Evolutionary conservation across 2,888 invertebrate species (phyloP).

Genomic region (Drosophila neonasuta): DNA sequence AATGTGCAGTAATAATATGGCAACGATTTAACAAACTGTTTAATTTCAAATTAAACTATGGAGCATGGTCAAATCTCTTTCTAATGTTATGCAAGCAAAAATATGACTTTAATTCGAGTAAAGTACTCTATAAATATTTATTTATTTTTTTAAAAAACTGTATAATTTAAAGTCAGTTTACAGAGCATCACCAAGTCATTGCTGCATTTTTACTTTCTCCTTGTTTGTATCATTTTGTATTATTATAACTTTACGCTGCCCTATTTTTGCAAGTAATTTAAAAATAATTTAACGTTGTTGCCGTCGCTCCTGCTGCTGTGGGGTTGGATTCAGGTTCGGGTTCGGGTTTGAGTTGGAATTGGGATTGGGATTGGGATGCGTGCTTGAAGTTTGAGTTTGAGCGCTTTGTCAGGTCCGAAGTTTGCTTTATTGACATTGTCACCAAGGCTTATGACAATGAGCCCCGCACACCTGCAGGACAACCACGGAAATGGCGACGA

Average conservation of each 20-base stretch:
- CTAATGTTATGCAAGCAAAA: too few species aligned
- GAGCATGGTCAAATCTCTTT: too few species aligned
- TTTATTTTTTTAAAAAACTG: background rate
- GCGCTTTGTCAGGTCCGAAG: slow-evolving; percentile 49
- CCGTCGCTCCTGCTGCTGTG: slow-evolving; percentile 3
- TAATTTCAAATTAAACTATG: too few species aligned
- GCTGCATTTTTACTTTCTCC: background rate
- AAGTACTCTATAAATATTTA: too few species aligned
- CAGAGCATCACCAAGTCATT: background rate
- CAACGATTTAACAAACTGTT: too few species aligned
- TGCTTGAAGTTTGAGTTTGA: slow-evolving; percentile 5
- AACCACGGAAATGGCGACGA: slow-evolving; percentile 7
- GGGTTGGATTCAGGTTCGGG: background rate
- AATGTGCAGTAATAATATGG: too few species aligned
- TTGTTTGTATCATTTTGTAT: slow-evolving; percentile 25
- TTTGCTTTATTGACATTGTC: slow-evolving; percentile 77
- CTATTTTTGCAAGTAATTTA: slow-evolving; percentile 71
- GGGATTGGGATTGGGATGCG: background rate
- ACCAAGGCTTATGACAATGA: slow-evolving; percentile 61
- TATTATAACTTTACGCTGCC: slow-evolving; percentile 57
- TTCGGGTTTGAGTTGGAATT: background rate
- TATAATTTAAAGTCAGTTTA: too few species aligned
- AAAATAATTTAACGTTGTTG: slow-evolving; percentile 66
- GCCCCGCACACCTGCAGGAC: slow-evolving; percentile 52
- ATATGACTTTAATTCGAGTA: too few species aligned